Base-by-base conservation (phyloP, 2,888 invertebrate genomes). In the Noctua comes region DNA sequence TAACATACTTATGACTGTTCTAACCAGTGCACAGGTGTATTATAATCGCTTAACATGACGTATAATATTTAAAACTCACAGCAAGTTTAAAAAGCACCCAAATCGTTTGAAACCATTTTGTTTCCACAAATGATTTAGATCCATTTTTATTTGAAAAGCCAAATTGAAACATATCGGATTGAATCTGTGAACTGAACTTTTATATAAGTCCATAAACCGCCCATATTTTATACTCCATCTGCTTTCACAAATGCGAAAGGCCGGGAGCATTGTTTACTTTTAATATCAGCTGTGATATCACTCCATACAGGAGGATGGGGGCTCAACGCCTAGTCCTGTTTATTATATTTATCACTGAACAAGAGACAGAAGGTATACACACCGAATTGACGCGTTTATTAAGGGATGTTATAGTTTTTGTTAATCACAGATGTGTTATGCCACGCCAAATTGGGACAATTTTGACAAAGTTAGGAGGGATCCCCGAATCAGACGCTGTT, bases 251-350 rank as follows among this genome's bases (percentile, higher is more conserved):
- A 89, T 87, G 84, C 79, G 84, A 91, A 89, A 87, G 84, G 86
- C 90, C 87, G 83, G 79, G 79, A 88, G 91, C 89, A 84, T 89
- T 92, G 92, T 92, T 92, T 91, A 86, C 92, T 88, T 92, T 91
- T 92, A 92, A 92, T 92, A 91, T 89, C 88, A 88, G 85, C 89
- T 86, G 86, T 82, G 76, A 82, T 84, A 85, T 86, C 88, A 83
- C 69, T 76, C 77, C 64, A 75, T 82, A 88, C 75, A 54, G 76
- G 88, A 79, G 80, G 75, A 82, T 82, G 46, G 84, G 79, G 80
- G 78, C 85, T 86, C 85, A 81, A 80, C 86, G 84, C 89, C 89
- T 88, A 89, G 85, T 87, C 88, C 85, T 90, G 87, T 87, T 89
- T 88, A 86, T 89, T 90, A 90, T 90, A 86, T 90, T 85, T 86